Evolutionary conservation across 2,888 invertebrate genomes (phyloP), one percentile per base, ranked within the genome.

Genomic region (Lithophane ornitopus): DNA sequence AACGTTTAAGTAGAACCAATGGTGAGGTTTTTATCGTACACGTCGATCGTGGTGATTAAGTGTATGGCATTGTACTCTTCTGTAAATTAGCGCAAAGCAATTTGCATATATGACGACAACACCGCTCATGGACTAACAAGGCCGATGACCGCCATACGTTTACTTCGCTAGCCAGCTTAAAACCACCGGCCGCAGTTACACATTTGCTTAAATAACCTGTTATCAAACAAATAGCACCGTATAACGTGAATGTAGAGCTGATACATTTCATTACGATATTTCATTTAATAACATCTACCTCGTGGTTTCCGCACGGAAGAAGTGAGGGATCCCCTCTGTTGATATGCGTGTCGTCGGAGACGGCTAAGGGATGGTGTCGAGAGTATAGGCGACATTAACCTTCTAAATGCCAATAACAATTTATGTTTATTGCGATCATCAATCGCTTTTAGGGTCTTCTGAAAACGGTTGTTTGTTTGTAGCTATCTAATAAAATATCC

Each of bases 51-150:
- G 77, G 80, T 77, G 71, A 84, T 81, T 66, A 85, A 81, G 80
- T 80, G 56, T 78, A 76, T 77, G 82, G 85, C 86, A 83, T 91
- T 88, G 91, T 90, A 89, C 89, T 91, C 89, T 90, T 89, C 87
- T 87, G 90, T 90, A 89, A 93, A 93, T 94, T 92, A 92, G 91
- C 91, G 85, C 89, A 88, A 88, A 90, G 80, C 87, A 90, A 94
- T 94, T 94, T 94, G 90, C 93, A 94, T 93, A 94, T 93, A 90
- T 89, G 92, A 88, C 88, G 89, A 90, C 90, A 89, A 90, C 90
- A 90, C 89, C 85, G 89, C 80, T 90, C 89, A 88, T 90, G 87
- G 88, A 88, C 89, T 89, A 89, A 90, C 90, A 92, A 93, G 93
- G 94, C 91, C 93, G 90, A 91, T 92, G 94, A 94, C 95, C 94